These are phyloP conservation scores for Helogale parvula DNA, from an alignment of 2,113 vertebrate species.

Conservation along the genomic window DNA sequence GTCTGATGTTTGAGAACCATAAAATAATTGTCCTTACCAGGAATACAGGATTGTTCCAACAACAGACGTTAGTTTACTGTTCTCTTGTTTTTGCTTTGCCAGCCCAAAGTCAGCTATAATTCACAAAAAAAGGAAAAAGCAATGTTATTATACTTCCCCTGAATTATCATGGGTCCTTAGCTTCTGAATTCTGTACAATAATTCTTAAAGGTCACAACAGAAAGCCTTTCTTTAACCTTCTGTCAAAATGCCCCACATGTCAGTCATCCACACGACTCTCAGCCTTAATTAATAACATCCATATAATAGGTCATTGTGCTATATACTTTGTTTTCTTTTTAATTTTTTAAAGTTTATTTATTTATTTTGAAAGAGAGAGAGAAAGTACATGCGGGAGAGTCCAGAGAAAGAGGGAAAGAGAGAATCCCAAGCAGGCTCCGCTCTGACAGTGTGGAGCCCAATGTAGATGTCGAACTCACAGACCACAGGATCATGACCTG, in stretches of 20 bases:
- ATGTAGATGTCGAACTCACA: too few relatives aligned
- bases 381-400: too few relatives aligned
- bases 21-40: constrained; percentile 87
- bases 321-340: not conserved
- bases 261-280: not conserved
- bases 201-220: not conserved
- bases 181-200: not conserved
- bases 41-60: constrained; percentile 95
- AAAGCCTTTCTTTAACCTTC: constrained; percentile 24
- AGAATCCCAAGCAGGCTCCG: too few relatives aligned
- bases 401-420: too few relatives aligned
- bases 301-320: not conserved
- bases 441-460: too few relatives aligned
- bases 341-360: too few relatives aligned
- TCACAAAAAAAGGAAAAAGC: constrained; percentile 47
- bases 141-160: constrained; percentile 5
- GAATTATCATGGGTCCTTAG: not conserved
- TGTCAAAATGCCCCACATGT: not conserved
- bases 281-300: not conserved
- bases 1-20: not conserved
- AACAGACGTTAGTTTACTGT: constrained; percentile 91
- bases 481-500: too few relatives aligned
- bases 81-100: constrained; percentile 95
- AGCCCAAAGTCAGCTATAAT: constrained; percentile 93
- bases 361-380: too few relatives aligned